These are phyloP conservation scores for Phocides pigmalion DNA, from an alignment of 1,140 invertebrate species.

Conservation along the genomic window DNA sequence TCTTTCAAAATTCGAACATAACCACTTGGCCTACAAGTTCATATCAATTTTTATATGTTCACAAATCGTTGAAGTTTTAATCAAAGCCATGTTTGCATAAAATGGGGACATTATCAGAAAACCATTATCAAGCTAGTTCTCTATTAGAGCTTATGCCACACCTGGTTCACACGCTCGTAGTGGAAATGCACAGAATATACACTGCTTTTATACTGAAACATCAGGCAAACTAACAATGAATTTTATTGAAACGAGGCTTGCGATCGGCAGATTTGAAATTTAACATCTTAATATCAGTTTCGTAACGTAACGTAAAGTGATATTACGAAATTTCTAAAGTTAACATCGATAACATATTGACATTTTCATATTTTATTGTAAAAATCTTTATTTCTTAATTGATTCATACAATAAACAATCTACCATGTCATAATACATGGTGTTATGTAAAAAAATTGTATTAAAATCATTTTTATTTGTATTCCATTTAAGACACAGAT, in stretches of 20 bases:
- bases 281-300: too few species aligned
- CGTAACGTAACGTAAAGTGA: neutral
- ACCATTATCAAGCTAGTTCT: constrained; percentile 30
- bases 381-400: too few species aligned
- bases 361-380: too few species aligned
- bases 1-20: too few species aligned
- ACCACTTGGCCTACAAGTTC: neutral
- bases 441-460: too few species aligned
- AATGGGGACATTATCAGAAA: constrained; percentile 25
- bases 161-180: constrained; percentile 18
- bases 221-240: constrained; percentile 9
- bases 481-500: too few species aligned
- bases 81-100: constrained; percentile 24
- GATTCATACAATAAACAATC: too few species aligned
- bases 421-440: too few species aligned
- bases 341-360: too few species aligned
- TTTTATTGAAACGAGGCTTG: constrained; percentile 14
- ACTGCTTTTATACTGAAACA: constrained; percentile 13
- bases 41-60: neutral
- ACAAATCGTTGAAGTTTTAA: constrained; percentile 25
- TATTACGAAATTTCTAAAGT: neutral
- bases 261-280: constrained; percentile 1
- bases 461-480: too few species aligned
- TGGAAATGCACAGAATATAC: constrained; percentile 8
- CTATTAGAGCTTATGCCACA: constrained; percentile 21